Percentiles rank a stretch among this genome's conserved stretches.
Evolutionary conservation across 2,797 vertebrate species (phyloP).

Genomic region (Aythya fuligula): DNA sequence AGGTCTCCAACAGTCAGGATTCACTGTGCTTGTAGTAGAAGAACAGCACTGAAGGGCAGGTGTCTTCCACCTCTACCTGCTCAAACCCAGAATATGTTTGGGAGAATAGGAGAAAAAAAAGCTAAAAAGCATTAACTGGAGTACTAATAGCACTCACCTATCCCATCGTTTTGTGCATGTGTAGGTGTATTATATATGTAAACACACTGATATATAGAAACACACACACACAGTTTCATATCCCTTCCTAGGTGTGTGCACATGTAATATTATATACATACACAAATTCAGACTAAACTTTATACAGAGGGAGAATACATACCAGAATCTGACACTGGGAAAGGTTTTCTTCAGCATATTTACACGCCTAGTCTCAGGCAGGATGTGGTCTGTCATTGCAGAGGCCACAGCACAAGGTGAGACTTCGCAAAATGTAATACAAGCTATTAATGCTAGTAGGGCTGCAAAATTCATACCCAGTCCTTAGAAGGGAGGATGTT

Average conservation of each 20-base stretch:
- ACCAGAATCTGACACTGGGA: slow-evolving; percentile 47
- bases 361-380: slow-evolving; percentile 52
- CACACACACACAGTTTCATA: background rate
- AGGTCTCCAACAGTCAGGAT: background rate
- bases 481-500: slow-evolving; percentile 19
- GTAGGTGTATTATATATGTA: background rate
- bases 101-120: background rate
- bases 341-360: slow-evolving; percentile 64
- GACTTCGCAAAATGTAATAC: slow-evolving; percentile 70
- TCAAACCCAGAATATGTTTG: background rate
- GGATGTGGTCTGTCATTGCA: slow-evolving; percentile 75
- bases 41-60: background rate
- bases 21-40: background rate
- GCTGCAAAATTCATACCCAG: slow-evolving; percentile 48
- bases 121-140: background rate
- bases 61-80: background rate
- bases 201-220: slow-evolving; percentile 9
- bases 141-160: background rate
- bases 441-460: slow-evolving; percentile 59
- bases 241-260: slow-evolving; percentile 4
- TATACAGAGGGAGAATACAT: slow-evolving; percentile 38
- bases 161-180: background rate
- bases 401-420: slow-evolving; percentile 71
- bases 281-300: slow-evolving; percentile 55
- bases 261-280: slow-evolving; percentile 27